These are phyloP conservation scores for Loriculus beryllinus DNA, from an alignment of 2,797 vertebrate genomes.

Conservation along the genomic window DNA sequence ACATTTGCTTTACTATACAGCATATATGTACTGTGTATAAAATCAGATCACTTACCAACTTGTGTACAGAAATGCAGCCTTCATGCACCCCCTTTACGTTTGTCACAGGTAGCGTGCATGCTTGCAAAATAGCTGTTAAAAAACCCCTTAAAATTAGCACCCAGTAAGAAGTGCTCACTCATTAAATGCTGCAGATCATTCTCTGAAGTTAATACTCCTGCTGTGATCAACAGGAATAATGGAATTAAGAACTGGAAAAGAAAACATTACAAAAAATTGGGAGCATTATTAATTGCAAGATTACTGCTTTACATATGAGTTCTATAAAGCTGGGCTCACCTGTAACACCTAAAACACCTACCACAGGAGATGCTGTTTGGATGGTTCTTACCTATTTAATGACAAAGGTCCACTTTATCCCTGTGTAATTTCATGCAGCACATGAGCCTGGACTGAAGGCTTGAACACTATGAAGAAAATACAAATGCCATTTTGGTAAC, in stretches of 20 bases:
- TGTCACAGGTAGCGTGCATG: accelerated
- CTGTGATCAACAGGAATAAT: not conserved
- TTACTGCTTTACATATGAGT: not conserved
- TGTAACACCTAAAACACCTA: not conserved
- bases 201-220: not conserved
- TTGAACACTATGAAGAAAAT: not conserved
- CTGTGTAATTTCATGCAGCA: not conserved
- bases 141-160: not conserved
- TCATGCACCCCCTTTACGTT: not conserved
- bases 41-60: not conserved
- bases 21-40: not conserved
- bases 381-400: not conserved
- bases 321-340: not conserved
- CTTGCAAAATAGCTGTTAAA: not conserved
- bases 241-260: not conserved
- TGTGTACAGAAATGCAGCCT: not conserved
- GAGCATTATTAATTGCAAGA: not conserved
- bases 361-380: not conserved
- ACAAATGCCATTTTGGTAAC: not conserved
- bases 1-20: not conserved
- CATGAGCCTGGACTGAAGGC: not conserved
- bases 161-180: not conserved
- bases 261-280: not conserved
- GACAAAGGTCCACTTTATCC: not conserved
- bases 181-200: not conserved